Conservation (phyloP, 2,797 vertebrate genomes). For the Cyclura pinguis region DNA sequence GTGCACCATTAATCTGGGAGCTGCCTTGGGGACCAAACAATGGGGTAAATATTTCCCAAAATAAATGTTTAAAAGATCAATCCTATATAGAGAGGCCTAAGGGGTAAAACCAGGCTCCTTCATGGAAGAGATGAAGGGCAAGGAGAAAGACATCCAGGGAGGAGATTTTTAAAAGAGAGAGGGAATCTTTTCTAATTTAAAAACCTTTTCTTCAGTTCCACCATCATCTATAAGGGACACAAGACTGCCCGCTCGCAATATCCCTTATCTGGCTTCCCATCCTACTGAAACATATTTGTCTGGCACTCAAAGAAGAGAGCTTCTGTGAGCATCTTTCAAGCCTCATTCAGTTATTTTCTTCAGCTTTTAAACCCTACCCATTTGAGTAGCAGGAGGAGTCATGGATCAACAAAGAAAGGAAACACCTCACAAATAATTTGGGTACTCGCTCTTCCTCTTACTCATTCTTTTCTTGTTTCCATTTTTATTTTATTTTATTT, state of each 20-base stretch:
- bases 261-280: background rate
- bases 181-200: background rate
- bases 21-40: background rate
- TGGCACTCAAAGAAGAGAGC: background rate
- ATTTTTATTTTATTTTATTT: too few species aligned
- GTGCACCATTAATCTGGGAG: background rate
- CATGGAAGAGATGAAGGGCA: background rate
- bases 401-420: background rate
- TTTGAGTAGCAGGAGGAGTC: background rate
- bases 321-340: background rate
- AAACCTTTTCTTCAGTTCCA: background rate
- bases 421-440: background rate
- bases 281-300: background rate
- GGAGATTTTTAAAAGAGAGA: background rate
- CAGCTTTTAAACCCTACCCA: background rate
- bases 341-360: background rate
- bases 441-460: background rate
- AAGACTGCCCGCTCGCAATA: background rate
- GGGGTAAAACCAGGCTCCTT: background rate
- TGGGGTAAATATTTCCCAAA: background rate
- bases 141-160: background rate
- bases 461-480: background rate
- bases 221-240: too few species aligned
- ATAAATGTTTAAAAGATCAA: background rate
- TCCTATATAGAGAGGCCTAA: background rate